Evolutionary conservation across 2,888 invertebrate species (phyloP), one percentile per base, ranked within the genome.

Genomic region (Nebria salina): DNA sequence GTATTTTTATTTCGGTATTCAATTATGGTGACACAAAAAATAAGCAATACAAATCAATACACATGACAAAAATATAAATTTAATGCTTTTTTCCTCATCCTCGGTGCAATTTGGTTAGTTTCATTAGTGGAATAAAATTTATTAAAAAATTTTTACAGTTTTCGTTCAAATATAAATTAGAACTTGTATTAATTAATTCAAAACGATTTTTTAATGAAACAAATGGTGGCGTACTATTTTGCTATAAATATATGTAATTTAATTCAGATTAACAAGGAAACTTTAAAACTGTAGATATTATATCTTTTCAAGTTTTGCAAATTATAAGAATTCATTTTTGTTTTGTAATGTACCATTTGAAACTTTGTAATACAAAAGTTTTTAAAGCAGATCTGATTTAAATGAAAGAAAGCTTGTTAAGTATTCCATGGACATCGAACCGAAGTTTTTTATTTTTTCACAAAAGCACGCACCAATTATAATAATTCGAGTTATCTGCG

Each of bases 401-500:
- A 54, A 54, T 54, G 54, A 54, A 54, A 54, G 54, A 54, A 54
- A 54, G 54, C 54, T 11, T 54, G 54, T 54, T 11, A 54, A 54
- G 13, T 54, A 54, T 54, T 54, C 54, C 13, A 4, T 54, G 54
- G 54, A 54, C 54, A 54, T 13, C 8, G 54, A 54, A 54, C 54
- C 2, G 54, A 54, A 54, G 13, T 11, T 13, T 54, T 54, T 54
- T 4, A 1, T 54, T 54, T 54, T 2, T 54, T 11, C 8, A 54
- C 54, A 13, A 8, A 8, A 54, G 13, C 54, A 54, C 54, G 54
- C 13, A 11, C 54, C 54, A 54, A 13, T 54, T 54, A 54, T 54
- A 54, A 76, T 76, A 65, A 76, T 76, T 65, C 26, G 13, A 13
- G 13, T 68, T 68, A 68, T 76, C 66, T 68, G n/a, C 54, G 54